Conservation (phyloP, 2,888 invertebrate species). For the Thymelicus sylvestris region DNA sequence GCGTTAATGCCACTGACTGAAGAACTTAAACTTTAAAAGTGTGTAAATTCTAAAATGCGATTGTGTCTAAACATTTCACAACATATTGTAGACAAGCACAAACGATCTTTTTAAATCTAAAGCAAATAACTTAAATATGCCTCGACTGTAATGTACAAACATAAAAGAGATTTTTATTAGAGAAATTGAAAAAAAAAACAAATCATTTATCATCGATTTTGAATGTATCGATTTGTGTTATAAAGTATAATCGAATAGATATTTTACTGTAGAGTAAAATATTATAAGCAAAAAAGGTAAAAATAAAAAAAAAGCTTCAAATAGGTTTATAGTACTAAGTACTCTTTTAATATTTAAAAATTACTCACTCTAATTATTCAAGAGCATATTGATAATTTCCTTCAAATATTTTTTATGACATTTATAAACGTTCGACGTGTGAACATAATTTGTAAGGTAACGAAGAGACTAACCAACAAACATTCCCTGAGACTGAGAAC, state of each 20-base stretch:
- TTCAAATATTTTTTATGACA: constrained; percentile 79
- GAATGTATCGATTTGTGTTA: constrained; percentile 58
- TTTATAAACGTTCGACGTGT: constrained; percentile 66
- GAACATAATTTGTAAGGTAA: constrained; percentile 79
- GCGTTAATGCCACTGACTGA: constrained; percentile 11
- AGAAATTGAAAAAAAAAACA: constrained; percentile 31
- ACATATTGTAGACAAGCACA: constrained; percentile 64
- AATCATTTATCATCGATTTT: constrained; percentile 41
- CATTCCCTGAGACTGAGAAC: constrained; percentile 82
- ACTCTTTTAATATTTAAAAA: constrained; percentile 50
- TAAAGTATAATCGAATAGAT: constrained; percentile 48
- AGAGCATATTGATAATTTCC: constrained; percentile 61
- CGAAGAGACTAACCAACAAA: constrained; percentile 83
- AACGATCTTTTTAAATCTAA: constrained; percentile 53
- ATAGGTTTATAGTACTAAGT: constrained; percentile 67
- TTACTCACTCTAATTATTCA: constrained; percentile 51
- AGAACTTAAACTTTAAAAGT: constrained; percentile 28
- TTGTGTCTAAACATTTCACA: constrained; percentile 34
- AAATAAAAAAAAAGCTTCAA: constrained; percentile 60
- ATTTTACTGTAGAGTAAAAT: constrained; percentile 54
- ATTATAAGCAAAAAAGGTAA: constrained; percentile 46
- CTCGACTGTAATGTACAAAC: constrained; percentile 54
- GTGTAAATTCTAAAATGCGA: constrained; percentile 24
- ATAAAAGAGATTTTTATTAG: constrained; percentile 40
- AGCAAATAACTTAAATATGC: constrained; percentile 56